Conservation (phyloP, 1,140 invertebrate genomes). For the Heterodera schachtii region DNA sequence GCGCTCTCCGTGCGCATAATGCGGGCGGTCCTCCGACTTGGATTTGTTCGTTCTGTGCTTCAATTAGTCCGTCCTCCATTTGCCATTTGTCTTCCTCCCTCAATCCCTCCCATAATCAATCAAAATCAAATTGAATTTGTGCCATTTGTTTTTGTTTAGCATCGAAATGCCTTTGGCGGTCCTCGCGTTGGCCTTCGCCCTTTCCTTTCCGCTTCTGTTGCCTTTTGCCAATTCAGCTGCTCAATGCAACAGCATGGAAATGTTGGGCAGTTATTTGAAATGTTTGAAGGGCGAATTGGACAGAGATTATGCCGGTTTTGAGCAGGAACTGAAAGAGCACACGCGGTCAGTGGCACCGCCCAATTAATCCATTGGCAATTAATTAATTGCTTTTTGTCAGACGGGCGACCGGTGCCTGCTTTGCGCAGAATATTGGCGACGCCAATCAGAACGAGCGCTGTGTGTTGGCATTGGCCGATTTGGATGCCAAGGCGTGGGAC, state of each 20-base stretch:
- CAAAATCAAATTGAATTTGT: no score
- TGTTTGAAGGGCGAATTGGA: slow-evolving; percentile 61
- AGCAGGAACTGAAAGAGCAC: slow-evolving; percentile 57
- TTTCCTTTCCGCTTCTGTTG: not conserved
- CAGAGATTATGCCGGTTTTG: slow-evolving; percentile 55
- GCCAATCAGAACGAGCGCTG: slow-evolving; percentile 64
- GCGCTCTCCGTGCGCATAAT: no score
- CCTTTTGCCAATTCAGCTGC: not conserved
- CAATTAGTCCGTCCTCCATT: no score
- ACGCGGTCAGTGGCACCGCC: slow-evolving; percentile 39
- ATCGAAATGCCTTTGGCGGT: no score
- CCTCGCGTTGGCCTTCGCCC: no score
- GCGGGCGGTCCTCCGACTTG: no score
- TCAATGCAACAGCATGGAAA: slow-evolving; percentile 42
- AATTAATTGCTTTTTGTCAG: slow-evolving; percentile 24
- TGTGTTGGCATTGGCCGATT: slow-evolving; percentile 57
- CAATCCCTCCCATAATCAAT: no score
- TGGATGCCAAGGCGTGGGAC: slow-evolving; percentile 58
- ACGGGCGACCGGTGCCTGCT: slow-evolving; percentile 59
- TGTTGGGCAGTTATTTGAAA: slow-evolving; percentile 58
- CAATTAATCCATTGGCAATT: no score
- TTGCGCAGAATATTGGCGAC: slow-evolving; percentile 60
- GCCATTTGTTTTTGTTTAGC: no score
- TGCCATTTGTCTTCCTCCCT: no score
- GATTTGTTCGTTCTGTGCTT: no score